Evolutionary conservation across 2,113 vertebrate species (phyloP).

Genomic region (Oreochromis tanganicae): DNA sequence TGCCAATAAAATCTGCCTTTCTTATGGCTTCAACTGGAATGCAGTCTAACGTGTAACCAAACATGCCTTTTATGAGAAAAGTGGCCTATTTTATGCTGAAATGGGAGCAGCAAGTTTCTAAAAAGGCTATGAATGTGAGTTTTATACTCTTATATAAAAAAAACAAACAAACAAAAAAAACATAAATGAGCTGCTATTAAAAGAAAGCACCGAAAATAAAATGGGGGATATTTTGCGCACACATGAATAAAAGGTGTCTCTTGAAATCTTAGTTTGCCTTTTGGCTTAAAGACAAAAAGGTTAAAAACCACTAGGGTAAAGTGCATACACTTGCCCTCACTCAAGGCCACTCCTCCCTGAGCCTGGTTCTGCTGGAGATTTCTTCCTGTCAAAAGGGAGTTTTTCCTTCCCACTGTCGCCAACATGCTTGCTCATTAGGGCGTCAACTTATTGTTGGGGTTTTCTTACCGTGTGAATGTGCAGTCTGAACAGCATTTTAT

Average conservation of each 20-base stretch:
- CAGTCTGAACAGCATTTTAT: background rate
- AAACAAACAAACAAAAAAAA: background rate
- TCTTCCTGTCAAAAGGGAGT: background rate
- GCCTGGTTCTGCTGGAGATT: background rate
- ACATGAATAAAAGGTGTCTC: background rate
- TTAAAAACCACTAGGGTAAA: background rate
- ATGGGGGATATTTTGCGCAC: accelerated
- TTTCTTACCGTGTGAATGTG: background rate
- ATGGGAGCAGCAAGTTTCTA: accelerated
- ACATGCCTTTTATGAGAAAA: background rate
- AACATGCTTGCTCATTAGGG: background rate
- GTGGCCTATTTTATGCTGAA: background rate
- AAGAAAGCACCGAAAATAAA: accelerated
- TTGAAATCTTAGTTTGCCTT: background rate
- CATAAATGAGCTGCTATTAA: accelerated
- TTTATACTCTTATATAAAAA: background rate
- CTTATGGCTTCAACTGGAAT: background rate
- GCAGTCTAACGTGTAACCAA: accelerated
- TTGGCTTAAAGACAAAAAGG: background rate
- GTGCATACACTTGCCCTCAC: accelerated
- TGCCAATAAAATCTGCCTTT: background rate
- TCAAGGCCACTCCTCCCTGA: background rate
- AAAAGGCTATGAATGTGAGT: background rate
- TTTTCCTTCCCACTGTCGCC: background rate
- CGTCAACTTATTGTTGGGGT: background rate